These are phyloP conservation scores for Dinothrombium tinctorium DNA, from an alignment of 1,140 invertebrate genomes.

Conservation along the genomic window DNA sequence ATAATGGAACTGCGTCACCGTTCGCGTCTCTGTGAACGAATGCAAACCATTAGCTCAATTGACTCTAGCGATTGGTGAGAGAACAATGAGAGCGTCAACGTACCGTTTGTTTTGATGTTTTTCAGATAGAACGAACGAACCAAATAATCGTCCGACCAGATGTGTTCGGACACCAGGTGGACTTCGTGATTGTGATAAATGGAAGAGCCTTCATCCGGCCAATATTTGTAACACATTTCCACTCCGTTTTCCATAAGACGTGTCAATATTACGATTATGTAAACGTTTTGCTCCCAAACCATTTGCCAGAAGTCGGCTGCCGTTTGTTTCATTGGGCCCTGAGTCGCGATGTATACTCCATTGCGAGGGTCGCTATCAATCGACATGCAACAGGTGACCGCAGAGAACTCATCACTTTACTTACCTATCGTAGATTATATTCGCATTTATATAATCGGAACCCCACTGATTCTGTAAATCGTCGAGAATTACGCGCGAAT, in stretches of 20 bases:
- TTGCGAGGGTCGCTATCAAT: slow-evolving; percentile 93
- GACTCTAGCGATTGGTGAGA: too few species aligned
- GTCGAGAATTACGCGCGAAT: slow-evolving; percentile 65
- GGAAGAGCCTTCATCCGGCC: slow-evolving; percentile 89
- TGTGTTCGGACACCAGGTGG: slow-evolving; percentile 93
- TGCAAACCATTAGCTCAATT: too few species aligned
- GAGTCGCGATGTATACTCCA: slow-evolving; percentile 84
- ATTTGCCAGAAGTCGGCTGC: slow-evolving; percentile 38
- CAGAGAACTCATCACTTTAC: too few species aligned
- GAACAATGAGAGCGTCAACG: too few species aligned
- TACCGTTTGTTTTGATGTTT: slow-evolving; percentile 76
- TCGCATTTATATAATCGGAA: slow-evolving; percentile 85
- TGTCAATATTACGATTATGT: slow-evolving; percentile 87
- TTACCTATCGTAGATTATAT: too few species aligned
- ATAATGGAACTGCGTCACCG: slow-evolving; percentile 98
- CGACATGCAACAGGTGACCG: too few species aligned
- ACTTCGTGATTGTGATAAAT: slow-evolving; percentile 96
- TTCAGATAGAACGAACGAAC: slow-evolving; percentile 97
- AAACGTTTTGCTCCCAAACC: slow-evolving; percentile 94
- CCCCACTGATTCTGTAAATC: slow-evolving; percentile 34
- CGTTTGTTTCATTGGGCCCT: slow-evolving; percentile 60
- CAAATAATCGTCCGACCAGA: slow-evolving; percentile 97
- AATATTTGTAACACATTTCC: slow-evolving; percentile 81
- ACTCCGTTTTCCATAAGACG: slow-evolving; percentile 69
- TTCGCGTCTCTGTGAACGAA: too few species aligned